Evolutionary conservation across 1,140 invertebrate species (phyloP), one percentile per base, ranked within the genome.

Genomic region (Drosophila obscura): DNA sequence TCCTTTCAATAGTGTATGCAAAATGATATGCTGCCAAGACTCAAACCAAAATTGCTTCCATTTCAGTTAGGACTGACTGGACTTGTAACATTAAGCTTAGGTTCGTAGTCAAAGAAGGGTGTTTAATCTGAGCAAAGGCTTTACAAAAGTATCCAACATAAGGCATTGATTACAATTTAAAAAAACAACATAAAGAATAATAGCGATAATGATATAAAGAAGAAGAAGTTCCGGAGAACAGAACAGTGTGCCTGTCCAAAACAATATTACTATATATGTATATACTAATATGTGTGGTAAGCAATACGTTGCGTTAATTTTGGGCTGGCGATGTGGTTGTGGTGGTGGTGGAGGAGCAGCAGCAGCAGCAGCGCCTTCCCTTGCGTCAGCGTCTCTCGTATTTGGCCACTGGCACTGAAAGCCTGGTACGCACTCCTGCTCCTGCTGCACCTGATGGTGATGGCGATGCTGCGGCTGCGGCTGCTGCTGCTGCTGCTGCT

Each of bases 301-400:
- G 15, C 56, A 72, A 52, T 35, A 51, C 35, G 35, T 55, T 28
- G 68, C 67, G 48, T 74, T 60, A 74, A 44, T 64, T 39, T 16
- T 31, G 43, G 26, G 45, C 44, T 51, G 52, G 41, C 4, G 48
- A 16, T 35, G 63, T 55, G 61, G 61, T 26, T 19, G 60, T 13
- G 24, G 62, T 15, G 24, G 62, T 15, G 5, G 11, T 35, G n/a
- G 39, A 62, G 49, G 62, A 71, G 60, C 46, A 72, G 62, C 83
- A 87, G 75, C 82, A 88, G 55, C 82, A 69, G 50, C 78, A 69
- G 50, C 68, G 72, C 41, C 65, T 75, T 28, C 71, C 71, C 49
- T 73, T 87, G 71, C 84, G 84, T 90, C 78, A 90, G 89, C 88
- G 88, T 55, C 77, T 74, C 59, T 90, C 88, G 43, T 78, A 84